phyloP scores from a whole-genome alignment of 30 jellyfish, hydroid and myxozoan genomes.

The Clytia hemisphaerica region DNA sequence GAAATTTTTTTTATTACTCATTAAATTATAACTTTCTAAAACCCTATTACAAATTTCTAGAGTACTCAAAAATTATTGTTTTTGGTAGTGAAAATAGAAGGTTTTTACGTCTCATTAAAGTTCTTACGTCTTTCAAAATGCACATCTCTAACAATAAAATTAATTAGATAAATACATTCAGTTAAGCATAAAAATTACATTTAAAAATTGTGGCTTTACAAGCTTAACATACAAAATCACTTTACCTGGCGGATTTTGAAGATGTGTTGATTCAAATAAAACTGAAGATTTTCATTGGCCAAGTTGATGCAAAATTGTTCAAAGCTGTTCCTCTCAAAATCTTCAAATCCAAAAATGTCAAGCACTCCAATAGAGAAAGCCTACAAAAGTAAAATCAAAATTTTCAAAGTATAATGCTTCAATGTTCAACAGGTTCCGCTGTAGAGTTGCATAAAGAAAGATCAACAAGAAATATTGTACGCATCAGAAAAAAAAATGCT shows the following conservation, averaged over 20 bases:
- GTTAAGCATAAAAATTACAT: no score
- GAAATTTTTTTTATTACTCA: no score
- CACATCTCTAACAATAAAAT: not conserved
- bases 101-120: no score
- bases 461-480: no score
- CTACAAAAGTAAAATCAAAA: conserved; percentile 25
- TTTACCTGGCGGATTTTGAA: conserved; percentile 80
- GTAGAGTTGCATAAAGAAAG: no score
- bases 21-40: no score
- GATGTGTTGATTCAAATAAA: conserved; percentile 68
- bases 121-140: no score
- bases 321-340: conserved; percentile 73
- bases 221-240: not conserved
- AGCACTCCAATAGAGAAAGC: conserved; percentile 89
- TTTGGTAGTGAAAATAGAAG: not conserved
- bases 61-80: not conserved
- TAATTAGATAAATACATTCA: no score
- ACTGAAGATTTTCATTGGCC: conserved; percentile 90
- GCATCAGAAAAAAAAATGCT: no score
- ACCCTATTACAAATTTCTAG: not conserved
- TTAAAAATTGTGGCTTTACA: no score
- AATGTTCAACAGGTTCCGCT: no score
- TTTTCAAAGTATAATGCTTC: not conserved
- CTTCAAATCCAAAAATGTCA: conserved; percentile 97
- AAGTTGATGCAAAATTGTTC: conserved; percentile 94